Evolutionary conservation across 2,888 invertebrate species (phyloP), one percentile per base, ranked within the genome.

Genomic region (Morpho achilles): DNA sequence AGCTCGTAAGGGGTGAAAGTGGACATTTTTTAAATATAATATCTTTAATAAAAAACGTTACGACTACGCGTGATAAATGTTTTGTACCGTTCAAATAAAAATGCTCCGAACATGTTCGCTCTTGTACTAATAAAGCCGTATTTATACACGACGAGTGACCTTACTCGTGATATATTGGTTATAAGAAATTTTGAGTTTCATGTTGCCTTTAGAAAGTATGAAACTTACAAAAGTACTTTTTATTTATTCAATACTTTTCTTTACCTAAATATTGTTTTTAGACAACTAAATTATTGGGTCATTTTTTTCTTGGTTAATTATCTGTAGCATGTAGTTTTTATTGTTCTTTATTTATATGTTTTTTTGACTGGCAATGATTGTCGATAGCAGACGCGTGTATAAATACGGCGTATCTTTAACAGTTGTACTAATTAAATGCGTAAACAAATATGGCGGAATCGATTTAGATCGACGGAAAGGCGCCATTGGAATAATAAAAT

Each of bases 1-100:
- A 88, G 88, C 88, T 88, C 88, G 75, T 83, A 82, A 76, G 79
- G 76, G 83, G 80, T 83, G 71, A 71, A 78, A 72, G 76, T 76
- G 77, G 83, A 83, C 83, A 81, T 76, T 74, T 65, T 47, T 48
- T 54, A 55, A 52, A 46, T 44, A 59, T 50, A 53, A 50, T 32
- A 32, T 32, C 32, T 32, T 40, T 55, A 56, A 58, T 53, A 44
- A 56, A 51, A 43, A 72, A 77, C 67, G 71, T 61, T 62, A 72
- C 5, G 73, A 75, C 72, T 61, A 71, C 73, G 67, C 68, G 70
- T 70, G 71, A 32, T 32, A 67, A 63, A 75, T 77, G 78, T 79
- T 76, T 77, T 62, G 62, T 58, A 62, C 59, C 59, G 54, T 55
- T 48, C 48, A 54, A 54, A 8, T 22, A 43, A 54, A 56, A 58